Evolutionary conservation across 1,140 invertebrate genomes (phyloP).

Genomic region (Brachystomella parvula): DNA sequence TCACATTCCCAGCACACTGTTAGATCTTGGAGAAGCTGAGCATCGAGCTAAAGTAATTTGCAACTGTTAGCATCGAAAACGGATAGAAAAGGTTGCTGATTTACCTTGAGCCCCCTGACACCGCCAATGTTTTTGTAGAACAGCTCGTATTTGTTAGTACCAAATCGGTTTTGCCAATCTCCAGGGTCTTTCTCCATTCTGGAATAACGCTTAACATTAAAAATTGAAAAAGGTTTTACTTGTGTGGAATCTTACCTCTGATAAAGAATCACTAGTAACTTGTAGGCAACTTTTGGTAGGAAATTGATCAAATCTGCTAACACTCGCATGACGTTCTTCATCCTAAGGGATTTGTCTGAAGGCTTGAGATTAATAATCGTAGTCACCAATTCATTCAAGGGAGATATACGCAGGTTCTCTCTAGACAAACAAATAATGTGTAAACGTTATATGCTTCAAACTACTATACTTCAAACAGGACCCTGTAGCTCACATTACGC

Average conservation of each 20-base stretch:
- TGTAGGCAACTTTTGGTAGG: conserved; percentile 25
- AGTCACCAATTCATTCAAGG: conserved; percentile 25
- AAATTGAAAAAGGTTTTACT: neutral
- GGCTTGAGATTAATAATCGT: conserved; percentile 26
- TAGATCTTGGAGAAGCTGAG: conserved; percentile 25
- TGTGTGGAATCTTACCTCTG: conserved; percentile 21
- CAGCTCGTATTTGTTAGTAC: conserved; percentile 19
- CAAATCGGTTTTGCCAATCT: neutral
- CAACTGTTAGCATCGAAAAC: neutral
- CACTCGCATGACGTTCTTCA: conserved; percentile 29
- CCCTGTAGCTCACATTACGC: conserved; percentile 22
- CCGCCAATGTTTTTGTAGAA: conserved; percentile 27
- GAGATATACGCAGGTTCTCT: conserved; percentile 27
- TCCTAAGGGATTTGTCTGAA: conserved; percentile 28
- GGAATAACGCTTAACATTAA: neutral
- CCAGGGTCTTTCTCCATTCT: conserved; percentile 5
- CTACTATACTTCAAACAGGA: neutral
- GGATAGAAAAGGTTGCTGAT: neutral
- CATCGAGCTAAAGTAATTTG: conserved; percentile 20
- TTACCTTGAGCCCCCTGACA: conserved; percentile 5
- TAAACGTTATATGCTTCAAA: neutral
- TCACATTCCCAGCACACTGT: conserved; percentile 76
- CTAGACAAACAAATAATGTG: conserved; percentile 19
- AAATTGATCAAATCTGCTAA: conserved; percentile 27
- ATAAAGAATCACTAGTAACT: conserved; percentile 24